Evolutionary conservation across 1,140 invertebrate genomes (phyloP), one percentile per base, ranked within the genome.

Genomic region (Chironomus tepperi): DNA sequence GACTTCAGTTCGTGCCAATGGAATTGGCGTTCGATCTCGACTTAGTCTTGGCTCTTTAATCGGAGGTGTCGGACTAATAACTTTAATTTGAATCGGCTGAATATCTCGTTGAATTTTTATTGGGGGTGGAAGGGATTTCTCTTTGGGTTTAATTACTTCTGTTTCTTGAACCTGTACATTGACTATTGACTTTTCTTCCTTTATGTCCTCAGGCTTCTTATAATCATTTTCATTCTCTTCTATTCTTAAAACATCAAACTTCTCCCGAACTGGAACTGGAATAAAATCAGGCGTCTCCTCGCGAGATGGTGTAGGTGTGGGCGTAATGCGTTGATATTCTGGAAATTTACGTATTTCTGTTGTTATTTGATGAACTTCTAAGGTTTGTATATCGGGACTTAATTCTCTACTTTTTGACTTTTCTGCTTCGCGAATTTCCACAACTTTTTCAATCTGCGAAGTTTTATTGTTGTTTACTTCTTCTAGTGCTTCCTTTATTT

Each of bases 251-350:
- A 70, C 65, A 70, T 70, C 15, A 70, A 70, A 70, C 10, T 70
- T 70, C 19, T 70, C 65, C 0, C 65, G 16, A 8, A 70, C 65
- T 8, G 65, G n/a, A 10, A 70, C 9, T 70, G 65, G 65, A 70
- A 70, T 70, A 21, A 70, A 70, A 70, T 70, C 65, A 9, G 65
- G 65, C 18, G 65, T 70, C 16, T 70, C 65, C 19, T 70, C 65
- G 0, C 65, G 16, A 21, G 65, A 70, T 19, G 65, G 16, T 19
- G 16, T 70, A 0, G n/a, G n/a, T 16, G 65, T 70, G 8, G 16
- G 16, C 18, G 65, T 70, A 18, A 21, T 16, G n/a, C 10, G 16
- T 70, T 70, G 65, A 18, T 21, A 15, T 21, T 70, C 65, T 1
- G 16, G 65, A 19, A 18, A 70, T 16, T 18, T 18, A 19, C 19